Evolutionary conservation across 1,140 invertebrate species (phyloP).

Genomic region (Brachionus paranguensis): DNA sequence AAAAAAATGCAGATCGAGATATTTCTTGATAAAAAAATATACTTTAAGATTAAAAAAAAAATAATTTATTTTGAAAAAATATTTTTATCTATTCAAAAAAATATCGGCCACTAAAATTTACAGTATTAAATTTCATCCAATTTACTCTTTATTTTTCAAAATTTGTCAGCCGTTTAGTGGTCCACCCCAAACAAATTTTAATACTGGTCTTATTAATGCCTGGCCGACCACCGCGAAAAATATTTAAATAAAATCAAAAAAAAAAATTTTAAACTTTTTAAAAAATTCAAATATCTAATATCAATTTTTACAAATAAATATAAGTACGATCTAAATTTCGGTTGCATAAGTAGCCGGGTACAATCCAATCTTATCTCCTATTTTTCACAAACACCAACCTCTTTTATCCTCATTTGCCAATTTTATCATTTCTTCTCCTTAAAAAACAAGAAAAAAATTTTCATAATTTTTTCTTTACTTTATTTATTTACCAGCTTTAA

Average conservation of each 20-base stretch:
- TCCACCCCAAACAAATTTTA: background rate
- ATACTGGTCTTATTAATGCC: background rate
- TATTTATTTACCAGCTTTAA: slow-evolving; percentile 73
- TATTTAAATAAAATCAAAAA: background rate
- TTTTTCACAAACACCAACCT: slow-evolving; percentile 94
- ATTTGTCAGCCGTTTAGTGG: background rate
- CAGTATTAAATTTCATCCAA: background rate
- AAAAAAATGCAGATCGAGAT: no score
- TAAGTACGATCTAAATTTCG: background rate
- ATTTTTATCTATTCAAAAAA: background rate
- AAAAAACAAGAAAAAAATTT: slow-evolving; percentile 49
- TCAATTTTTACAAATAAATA: background rate
- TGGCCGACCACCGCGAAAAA: background rate
- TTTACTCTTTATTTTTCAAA: background rate
- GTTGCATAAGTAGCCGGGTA: slow-evolving; percentile 91
- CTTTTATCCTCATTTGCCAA: slow-evolving; percentile 95
- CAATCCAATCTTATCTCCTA: slow-evolving; percentile 82
- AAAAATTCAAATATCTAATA: background rate
- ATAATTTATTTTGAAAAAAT: background rate
- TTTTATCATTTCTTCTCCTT: slow-evolving; percentile 92
- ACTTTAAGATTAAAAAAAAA: no score
- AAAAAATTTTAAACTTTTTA: no score
- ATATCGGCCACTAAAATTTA: background rate
- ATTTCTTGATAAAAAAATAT: no score
- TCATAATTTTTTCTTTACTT: background rate